A percentile compares a stretch with the other conserved stretches of the same genome.
phyloP scores from a whole-genome alignment of 2,797 vertebrate genomes.

The Phaenicophaeus curvirostris region DNA sequence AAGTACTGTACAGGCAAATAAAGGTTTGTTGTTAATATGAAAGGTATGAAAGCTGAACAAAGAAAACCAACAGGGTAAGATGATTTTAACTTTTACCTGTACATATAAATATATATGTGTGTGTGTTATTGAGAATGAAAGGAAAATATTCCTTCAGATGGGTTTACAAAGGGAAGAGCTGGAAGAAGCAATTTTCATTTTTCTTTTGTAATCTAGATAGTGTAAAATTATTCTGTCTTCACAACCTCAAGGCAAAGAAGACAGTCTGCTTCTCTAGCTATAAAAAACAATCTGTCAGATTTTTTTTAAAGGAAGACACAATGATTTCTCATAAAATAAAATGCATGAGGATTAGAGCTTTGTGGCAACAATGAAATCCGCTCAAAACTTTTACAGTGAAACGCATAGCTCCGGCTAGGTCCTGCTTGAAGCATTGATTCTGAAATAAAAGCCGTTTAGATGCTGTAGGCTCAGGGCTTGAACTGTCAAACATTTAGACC shows the following conservation, averaged over 20 bases:
- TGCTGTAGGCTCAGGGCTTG: neutral
- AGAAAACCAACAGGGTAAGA: constrained; percentile 7
- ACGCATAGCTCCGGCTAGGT: neutral
- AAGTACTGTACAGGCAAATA: neutral
- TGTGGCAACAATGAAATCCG: constrained; percentile 38
- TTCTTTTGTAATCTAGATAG: constrained; percentile 55
- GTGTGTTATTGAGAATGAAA: constrained; percentile 40
- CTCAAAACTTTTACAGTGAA: constrained; percentile 16
- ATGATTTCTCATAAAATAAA: constrained; percentile 47
- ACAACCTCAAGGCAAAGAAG: constrained; percentile 65
- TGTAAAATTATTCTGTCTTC: constrained; percentile 67
- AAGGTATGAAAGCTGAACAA: constrained; percentile 51
- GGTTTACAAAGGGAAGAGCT: constrained; percentile 14
- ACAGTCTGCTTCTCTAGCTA: constrained; percentile 55
- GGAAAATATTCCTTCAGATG: constrained; percentile 31
- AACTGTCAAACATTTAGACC: neutral
- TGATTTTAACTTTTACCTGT: constrained; percentile 17
- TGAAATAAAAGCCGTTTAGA: neutral
- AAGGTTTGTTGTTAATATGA: constrained; percentile 2
- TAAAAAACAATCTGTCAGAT: constrained; percentile 61
- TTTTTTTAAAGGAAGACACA: constrained; percentile 51
- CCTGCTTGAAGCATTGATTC: neutral
- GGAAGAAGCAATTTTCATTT: constrained; percentile 24
- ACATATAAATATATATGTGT: constrained; percentile 17
- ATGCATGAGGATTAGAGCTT: constrained; percentile 50